Evolutionary conservation across 2,797 vertebrate species (phyloP).

Genomic region (Anguilla obscura): DNA sequence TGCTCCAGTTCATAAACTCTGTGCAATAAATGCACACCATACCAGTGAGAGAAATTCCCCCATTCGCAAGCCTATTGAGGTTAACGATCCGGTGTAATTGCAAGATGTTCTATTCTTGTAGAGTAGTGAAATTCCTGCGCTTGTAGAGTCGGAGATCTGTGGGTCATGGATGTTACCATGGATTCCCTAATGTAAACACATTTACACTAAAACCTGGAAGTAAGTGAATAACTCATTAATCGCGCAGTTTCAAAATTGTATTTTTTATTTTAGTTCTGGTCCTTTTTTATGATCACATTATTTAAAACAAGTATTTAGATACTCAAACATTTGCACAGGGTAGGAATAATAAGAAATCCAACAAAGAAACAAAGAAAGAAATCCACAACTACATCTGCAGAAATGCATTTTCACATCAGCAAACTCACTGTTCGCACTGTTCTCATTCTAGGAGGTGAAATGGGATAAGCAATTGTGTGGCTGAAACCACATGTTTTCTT

Average conservation of each 20-base stretch:
- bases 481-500: no score
- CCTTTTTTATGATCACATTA: background rate
- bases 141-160: background rate
- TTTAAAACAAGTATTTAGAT: background rate
- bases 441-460: no score
- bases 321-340: background rate
- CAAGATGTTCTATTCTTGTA: background rate
- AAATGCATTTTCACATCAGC: no score
- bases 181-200: background rate
- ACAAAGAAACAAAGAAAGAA: background rate
- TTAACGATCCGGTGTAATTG: background rate
- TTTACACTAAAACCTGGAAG: background rate
- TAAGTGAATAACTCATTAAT: background rate
- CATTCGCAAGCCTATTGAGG: background rate
- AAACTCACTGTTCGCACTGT: no score
- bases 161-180: background rate
- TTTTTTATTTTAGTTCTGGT: background rate
- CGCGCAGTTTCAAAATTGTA: background rate
- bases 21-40: background rate
- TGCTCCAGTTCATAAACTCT: slow-evolving; percentile 30
- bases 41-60: background rate
- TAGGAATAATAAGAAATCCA: background rate
- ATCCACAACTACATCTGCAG: no score
- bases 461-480: no score
- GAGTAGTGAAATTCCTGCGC: background rate